Evolutionary conservation across 2,113 vertebrate genomes (phyloP), one percentile per base, ranked within the genome.

Genomic region (Dicerorhinus sumatrensis): DNA sequence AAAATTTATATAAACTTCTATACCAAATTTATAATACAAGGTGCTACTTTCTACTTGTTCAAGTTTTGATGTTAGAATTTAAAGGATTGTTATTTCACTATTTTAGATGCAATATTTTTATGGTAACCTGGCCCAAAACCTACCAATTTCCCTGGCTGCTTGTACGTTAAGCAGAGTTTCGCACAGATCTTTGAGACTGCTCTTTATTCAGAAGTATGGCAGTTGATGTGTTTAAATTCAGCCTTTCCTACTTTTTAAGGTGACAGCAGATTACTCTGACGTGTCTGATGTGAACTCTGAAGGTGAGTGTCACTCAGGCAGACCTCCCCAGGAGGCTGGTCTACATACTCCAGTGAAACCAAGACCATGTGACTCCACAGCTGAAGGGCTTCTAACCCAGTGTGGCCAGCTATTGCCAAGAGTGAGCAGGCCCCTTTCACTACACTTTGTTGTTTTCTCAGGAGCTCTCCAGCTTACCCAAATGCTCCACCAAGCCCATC

Each of bases 71-170:
- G 12, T 46, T 54, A 62, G 33, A 79, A 79, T 69, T 63, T 89
- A 29, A 88, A 65, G 58, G 85, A 62, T 82, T 14, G 20, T 96
- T 29, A 63, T 36, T 96, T 84, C 39, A 67, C 29, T 85, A 73
- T 72, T 91, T 82, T 12, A 72, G 23, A 42, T 23, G n/a, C 20
- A 56, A 3, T 42, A 56, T 29, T 80, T 84, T 65, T 60, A 23
- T 31, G 14, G 46, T 58, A 27, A 27, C 51, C 56, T 31, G 86
- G 16, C 46, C 18, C 10, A 2, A 76, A 86, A 51, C 11, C 58
- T 54, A 36, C 39, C 63, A 27, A 29, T 75, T 75, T 58, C 65
- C 83, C 21, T 46, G 46, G 46, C 12, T 51, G 58, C 14, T 46
- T 79, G 5, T 9, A 36, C 4, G 23, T 8, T 39, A 51, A 79